These are phyloP conservation scores for Astropecten irregularis DNA, from an alignment of 53 echinoderm and acorn worm species.

Conservation along the genomic window DNA sequence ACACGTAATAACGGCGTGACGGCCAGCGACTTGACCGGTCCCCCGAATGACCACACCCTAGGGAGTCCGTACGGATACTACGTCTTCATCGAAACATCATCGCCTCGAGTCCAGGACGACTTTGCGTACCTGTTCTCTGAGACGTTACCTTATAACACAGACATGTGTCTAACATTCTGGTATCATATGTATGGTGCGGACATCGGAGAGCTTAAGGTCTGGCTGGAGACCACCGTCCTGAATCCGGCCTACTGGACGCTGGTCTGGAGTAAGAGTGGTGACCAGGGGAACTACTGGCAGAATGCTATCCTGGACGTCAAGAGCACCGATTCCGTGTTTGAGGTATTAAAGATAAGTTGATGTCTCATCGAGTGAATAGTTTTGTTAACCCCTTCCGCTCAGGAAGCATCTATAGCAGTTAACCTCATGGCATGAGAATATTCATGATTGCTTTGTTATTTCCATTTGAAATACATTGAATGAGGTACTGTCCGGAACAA, in stretches of 20 bases:
- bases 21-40: conserved; percentile 60
- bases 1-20: conserved; percentile 65
- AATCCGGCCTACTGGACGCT: conserved; percentile 58
- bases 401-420: too few relatives aligned
- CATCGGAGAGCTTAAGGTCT: conserved; percentile 45
- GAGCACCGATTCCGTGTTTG: conserved; percentile 37
- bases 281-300: conserved; percentile 77
- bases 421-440: too few relatives aligned
- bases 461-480: too few relatives aligned
- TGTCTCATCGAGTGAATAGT: too few relatives aligned
- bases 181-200: conserved; percentile 75
- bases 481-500: too few relatives aligned
- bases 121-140: conserved; percentile 73
- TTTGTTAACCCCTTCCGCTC: too few relatives aligned
- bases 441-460: too few relatives aligned
- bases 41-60: conserved; percentile 78
- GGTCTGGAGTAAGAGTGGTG: conserved; percentile 49
- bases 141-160: conserved; percentile 47
- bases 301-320: conserved; percentile 59
- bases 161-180: conserved; percentile 83
- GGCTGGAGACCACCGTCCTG: conserved; percentile 32
- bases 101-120: conserved; percentile 60
- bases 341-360: too few relatives aligned
- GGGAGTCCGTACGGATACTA: conserved; percentile 78
- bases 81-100: conserved; percentile 71